Base-by-base conservation (phyloP, 2,888 invertebrate species). In the Drosophila meridiana region DNA sequence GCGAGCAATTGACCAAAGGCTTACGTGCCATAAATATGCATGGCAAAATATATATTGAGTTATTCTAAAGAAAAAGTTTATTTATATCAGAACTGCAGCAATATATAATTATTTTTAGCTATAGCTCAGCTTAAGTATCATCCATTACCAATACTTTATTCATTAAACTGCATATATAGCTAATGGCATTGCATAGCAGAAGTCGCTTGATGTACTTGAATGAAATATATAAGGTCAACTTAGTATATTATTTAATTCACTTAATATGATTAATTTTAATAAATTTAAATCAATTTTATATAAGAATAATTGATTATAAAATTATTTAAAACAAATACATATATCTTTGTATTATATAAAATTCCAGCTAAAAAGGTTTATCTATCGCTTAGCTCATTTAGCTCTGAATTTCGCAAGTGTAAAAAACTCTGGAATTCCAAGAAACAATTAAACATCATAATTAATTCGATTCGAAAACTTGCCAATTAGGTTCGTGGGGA, bases 331-430 rank as follows among this genome's bases (percentile, higher is more conserved):
- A 20, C 20, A 20, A 20, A 20, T 20, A 20, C 20, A 20, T 20
- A 20, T 20, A 20, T 20, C 20, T 20, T 20, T 20, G 20, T 20
- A 20, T 20, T 20, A 20, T 20, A 20, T 20, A 20, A 20, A 20
- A 0, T 20, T 20, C 20, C 38, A 55, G 6, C 9, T 38, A 38
- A 38, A 55, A 34, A 7, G 2, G 9, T 32, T 50, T n/a, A 20
- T 20, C 34, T 34, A 3, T 11, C 34, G 20, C 20, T 45, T 45
- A 14, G 3, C 14, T 28, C 28, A 47, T 14, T 7, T 28, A 32
- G 52, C 34, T 28, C 53, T 55, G 36, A 55, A 55, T 55, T 55
- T 55, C 53, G 14, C 28, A 55, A 55, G 14, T 38, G 38, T 14
- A 55, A 38, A 38, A 14, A 55, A 26, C 28, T 26, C 4, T 38